Percentiles rank a stretch among this genome's conserved stretches.
phyloP scores from a whole-genome alignment of 2,888 invertebrate genomes.

The Epirrhoe alternata region DNA sequence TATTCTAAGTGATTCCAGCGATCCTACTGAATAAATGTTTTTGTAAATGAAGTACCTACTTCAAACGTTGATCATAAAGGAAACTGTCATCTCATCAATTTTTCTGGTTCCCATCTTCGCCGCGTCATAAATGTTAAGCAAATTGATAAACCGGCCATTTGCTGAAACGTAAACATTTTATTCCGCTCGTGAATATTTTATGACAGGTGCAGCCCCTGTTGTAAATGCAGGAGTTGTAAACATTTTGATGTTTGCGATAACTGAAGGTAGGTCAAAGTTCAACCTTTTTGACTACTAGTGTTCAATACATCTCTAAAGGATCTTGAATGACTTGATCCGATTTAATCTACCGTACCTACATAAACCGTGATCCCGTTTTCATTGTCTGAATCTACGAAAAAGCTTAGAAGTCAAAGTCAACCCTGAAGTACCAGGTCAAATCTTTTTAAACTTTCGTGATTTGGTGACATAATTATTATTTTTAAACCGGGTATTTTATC shows the following conservation, averaged over 20 bases:
- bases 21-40: too few relatives aligned
- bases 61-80: neutral
- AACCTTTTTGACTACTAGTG: neutral
- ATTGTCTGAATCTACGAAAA: too few relatives aligned
- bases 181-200: conserved; percentile 20
- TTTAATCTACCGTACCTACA: too few relatives aligned
- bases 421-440: too few relatives aligned
- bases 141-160: conserved; percentile 17
- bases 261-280: neutral
- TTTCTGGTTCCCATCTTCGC: neutral
- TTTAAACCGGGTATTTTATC: too few relatives aligned
- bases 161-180: conserved; percentile 23
- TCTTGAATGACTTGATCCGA: too few relatives aligned
- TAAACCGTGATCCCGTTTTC: too few relatives aligned
- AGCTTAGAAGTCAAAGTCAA: too few relatives aligned
- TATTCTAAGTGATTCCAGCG: too few relatives aligned
- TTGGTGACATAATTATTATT: too few relatives aligned
- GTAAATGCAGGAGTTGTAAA: conserved; percentile 7
- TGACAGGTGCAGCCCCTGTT: neutral
- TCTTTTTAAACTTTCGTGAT: too few relatives aligned
- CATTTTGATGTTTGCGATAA: conserved; percentile 10
- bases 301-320: too few relatives aligned
- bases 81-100: neutral
- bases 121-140: neutral
- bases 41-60: neutral